phyloP scores from a whole-genome alignment of 1,140 invertebrate genomes.

The Matsumurasca onukii region DNA sequence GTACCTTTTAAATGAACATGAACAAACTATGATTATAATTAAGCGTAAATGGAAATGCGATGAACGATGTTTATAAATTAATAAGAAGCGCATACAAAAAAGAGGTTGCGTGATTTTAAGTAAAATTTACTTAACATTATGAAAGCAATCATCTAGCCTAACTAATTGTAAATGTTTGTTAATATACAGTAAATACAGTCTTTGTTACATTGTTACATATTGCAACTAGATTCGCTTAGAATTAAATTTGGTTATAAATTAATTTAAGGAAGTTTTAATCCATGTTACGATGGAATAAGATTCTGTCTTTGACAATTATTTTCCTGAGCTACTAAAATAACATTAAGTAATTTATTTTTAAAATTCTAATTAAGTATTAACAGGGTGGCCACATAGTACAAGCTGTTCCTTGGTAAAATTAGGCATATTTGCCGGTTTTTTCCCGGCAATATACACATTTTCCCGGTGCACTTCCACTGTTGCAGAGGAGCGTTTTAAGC shows the following conservation, averaged over 20 bases:
- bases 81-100: not conserved
- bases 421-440: too few species aligned
- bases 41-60: not conserved
- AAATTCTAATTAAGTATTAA: not conserved
- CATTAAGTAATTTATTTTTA: not conserved
- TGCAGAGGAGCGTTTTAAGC: too few species aligned
- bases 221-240: not conserved
- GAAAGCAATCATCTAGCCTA: slow-evolving; percentile 7
- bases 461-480: too few species aligned
- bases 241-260: not conserved
- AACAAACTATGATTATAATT: not conserved
- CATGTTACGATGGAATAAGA: slow-evolving; percentile 2
- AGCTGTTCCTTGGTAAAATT: too few species aligned
- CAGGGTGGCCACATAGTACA: not conserved
- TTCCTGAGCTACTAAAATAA: not conserved
- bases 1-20: not conserved
- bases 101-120: not conserved
- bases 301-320: not conserved
- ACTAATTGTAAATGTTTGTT: slow-evolving; percentile 25
- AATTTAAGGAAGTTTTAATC: not conserved
- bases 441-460: too few species aligned
- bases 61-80: not conserved
- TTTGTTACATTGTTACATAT: slow-evolving; percentile 23
- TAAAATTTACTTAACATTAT: not conserved
- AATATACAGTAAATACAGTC: slow-evolving; percentile 30